A percentile compares a stretch with the other conserved stretches of the same genome.
Evolutionary conservation across 2,888 invertebrate genomes (phyloP).

Genomic region (Leucoptera coffeella): DNA sequence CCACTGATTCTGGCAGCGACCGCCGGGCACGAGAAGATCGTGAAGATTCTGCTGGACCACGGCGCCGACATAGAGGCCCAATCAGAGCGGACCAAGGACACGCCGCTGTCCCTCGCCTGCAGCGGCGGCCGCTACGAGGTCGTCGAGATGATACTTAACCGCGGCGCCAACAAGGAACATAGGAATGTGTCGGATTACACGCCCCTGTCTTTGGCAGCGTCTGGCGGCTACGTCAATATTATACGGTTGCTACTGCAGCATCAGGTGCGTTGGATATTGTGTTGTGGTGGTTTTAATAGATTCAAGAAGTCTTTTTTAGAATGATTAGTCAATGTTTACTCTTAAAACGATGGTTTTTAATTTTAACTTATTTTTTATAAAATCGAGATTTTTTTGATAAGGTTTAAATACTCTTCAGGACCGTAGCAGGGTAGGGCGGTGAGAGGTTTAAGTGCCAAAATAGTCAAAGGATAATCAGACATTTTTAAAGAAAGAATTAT

Average conservation of each 20-base stretch:
- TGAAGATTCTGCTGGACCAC: constrained; percentile 87
- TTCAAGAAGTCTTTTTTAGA: no score
- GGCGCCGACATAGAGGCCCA: constrained; percentile 98
- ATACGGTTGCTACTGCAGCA: constrained; percentile 88
- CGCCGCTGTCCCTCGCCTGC: constrained; percentile 94
- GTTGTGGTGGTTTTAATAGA: no score
- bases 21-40: constrained; percentile 75
- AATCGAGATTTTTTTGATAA: no score
- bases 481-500: no score
- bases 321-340: no score
- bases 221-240: constrained; percentile 97
- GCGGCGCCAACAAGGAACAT: constrained; percentile 95
- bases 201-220: constrained; percentile 96
- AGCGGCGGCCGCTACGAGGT: constrained; percentile 96
- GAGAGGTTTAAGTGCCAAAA: no score
- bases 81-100: constrained; percentile 98
- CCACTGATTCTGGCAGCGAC: constrained; percentile 96
- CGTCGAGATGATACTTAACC: constrained; percentile 82
- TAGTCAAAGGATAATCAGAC: no score
- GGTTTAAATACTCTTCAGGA: no score
- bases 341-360: no score
- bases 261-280: constrained; percentile 40
- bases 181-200: constrained; percentile 99
- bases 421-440: no score
- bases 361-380: no score